phyloP scores from a whole-genome alignment of 2,888 invertebrate genomes.

The Erynnis tages region DNA sequence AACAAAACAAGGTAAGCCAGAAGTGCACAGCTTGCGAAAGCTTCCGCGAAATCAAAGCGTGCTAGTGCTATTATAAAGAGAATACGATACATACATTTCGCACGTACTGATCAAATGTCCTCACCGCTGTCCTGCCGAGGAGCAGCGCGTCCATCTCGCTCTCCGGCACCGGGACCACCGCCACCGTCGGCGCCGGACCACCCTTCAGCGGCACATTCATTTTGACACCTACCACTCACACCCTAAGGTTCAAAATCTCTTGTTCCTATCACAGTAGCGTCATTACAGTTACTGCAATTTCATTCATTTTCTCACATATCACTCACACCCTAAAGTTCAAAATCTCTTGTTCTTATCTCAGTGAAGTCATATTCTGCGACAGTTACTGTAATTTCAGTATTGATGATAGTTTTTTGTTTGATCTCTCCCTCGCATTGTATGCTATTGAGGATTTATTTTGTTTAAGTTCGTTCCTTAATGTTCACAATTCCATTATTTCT shows the following conservation, averaged over 20 bases:
- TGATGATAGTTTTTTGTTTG: too few relatives aligned
- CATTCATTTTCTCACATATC: constrained; percentile 7
- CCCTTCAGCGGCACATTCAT: constrained; percentile 67
- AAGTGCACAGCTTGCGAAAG: constrained; percentile 7
- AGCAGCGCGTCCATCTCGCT: constrained; percentile 91
- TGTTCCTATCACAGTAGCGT: neutral
- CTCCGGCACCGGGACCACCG: constrained; percentile 84
- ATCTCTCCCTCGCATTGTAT: too few relatives aligned
- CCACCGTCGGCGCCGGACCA: constrained; percentile 79
- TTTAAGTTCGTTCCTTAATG: too few relatives aligned
- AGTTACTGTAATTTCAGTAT: neutral
- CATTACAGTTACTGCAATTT: neutral
- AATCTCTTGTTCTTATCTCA: constrained; percentile 15
- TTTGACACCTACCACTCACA: constrained; percentile 34
- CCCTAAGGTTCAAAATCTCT: constrained; percentile 39
- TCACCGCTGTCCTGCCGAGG: constrained; percentile 89
- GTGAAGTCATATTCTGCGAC: neutral
- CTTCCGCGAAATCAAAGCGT: neutral
- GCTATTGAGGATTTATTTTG: too few relatives aligned
- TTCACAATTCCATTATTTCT: neutral
- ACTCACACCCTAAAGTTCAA: constrained; percentile 40
- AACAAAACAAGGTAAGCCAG: neutral
- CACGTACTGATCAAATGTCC: constrained; percentile 82
- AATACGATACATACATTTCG: constrained; percentile 75
- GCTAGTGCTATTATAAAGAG: constrained; percentile 34